Evolutionary conservation across 2,113 vertebrate genomes (phyloP).

Genomic region (Antennarius striatus): DNA sequence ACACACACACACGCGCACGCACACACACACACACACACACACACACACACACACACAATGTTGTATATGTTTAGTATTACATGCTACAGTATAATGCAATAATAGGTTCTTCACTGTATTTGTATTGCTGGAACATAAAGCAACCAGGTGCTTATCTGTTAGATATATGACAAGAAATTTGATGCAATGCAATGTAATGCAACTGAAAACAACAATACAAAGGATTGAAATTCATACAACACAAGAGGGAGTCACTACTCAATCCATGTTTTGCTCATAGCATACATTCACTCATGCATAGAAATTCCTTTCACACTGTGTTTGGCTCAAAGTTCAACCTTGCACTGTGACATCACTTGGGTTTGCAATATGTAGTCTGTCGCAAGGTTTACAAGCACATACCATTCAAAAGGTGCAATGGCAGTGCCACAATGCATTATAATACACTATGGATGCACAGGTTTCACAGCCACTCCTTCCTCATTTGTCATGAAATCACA

Average conservation of each 20-base stretch:
- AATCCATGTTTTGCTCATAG: slow-evolving; percentile 53
- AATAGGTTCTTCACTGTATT: background rate
- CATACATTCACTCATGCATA: slow-evolving; percentile 35
- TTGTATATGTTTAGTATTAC: no score
- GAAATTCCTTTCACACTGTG: slow-evolving; percentile 40
- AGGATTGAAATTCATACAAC: slow-evolving; percentile 17
- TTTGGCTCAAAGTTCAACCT: slow-evolving; percentile 44
- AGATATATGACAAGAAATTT: slow-evolving; percentile 38
- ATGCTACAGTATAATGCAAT: no score
- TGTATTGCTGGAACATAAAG: background rate
- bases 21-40: background rate
- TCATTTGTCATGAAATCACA: slow-evolving; percentile 46
- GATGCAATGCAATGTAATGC: slow-evolving; percentile 30
- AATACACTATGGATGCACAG: slow-evolving; percentile 58
- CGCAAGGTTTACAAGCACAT: slow-evolving; percentile 12
- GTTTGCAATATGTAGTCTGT: slow-evolving; percentile 26
- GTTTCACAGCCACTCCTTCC: slow-evolving; percentile 36
- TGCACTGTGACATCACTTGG: slow-evolving; percentile 13
- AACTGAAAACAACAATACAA: slow-evolving; percentile 27
- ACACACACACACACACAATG: slow-evolving; percentile 6
- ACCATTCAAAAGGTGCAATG: slow-evolving; percentile 36
- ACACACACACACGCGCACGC: slow-evolving; percentile 3
- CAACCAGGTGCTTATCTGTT: background rate
- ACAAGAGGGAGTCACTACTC: slow-evolving; percentile 42
- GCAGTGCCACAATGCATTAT: slow-evolving; percentile 30